Percentiles rank a stretch among this genome's conserved stretches.
These are phyloP conservation scores for Littorina saxatilis DNA, from an alignment of 1,140 invertebrate species.

Conservation along the genomic window DNA sequence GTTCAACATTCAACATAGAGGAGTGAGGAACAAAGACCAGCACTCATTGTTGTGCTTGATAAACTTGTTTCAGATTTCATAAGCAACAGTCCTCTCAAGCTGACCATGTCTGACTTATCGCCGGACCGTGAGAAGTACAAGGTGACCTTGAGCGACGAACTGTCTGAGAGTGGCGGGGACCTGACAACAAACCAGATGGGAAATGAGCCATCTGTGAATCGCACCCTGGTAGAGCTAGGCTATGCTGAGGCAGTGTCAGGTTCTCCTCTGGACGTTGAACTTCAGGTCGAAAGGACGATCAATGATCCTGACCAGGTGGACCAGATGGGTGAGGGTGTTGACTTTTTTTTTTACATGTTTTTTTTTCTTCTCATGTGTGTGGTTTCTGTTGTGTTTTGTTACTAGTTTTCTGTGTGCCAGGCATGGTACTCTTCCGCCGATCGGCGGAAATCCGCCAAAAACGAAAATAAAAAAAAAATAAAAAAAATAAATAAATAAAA, in stretches of 20 bases:
- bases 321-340: slow-evolving; percentile 17
- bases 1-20: too few species aligned
- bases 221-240: slow-evolving; percentile 44
- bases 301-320: slow-evolving; percentile 24
- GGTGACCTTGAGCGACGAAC: slow-evolving; percentile 29
- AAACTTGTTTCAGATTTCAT: slow-evolving; percentile 26
- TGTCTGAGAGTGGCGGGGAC: slow-evolving; percentile 2
- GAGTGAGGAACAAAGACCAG: too few species aligned
- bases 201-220: slow-evolving; percentile 39
- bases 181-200: not conserved
- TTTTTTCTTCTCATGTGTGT: not conserved
- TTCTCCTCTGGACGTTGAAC: slow-evolving; percentile 39
- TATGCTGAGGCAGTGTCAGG: slow-evolving; percentile 43
- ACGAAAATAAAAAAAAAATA: too few species aligned
- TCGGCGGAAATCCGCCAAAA: too few species aligned
- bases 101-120: slow-evolving; percentile 12
- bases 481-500: not conserved
- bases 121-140: not conserved
- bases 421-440: not conserved
- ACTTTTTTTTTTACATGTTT: not conserved
- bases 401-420: not conserved
- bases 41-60: too few species aligned
- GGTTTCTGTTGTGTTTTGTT: not conserved
- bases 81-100: not conserved
- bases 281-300: slow-evolving; percentile 30